Evolutionary conservation across 2,797 vertebrate species (phyloP).

Genomic region (Syngnathus acus): DNA sequence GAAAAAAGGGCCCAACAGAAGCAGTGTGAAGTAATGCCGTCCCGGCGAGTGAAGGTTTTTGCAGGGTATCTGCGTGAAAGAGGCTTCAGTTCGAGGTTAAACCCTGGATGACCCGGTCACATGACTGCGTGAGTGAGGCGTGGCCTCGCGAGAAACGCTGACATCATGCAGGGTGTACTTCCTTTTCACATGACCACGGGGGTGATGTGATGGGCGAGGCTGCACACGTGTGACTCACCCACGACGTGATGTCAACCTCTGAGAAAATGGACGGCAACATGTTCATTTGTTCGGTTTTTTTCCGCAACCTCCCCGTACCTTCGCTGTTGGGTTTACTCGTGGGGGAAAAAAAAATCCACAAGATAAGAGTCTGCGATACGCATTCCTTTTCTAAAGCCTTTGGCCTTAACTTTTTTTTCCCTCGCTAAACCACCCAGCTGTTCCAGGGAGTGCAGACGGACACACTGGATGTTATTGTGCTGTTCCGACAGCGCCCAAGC

Average conservation of each 20-base stretch:
- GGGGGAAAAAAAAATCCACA: not conserved
- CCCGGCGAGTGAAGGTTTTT: not conserved
- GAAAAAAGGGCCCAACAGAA: not conserved
- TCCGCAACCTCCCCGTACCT: not conserved
- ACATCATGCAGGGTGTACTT: constrained; percentile 42
- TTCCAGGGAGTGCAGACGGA: constrained; percentile 41
- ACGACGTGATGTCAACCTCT: constrained; percentile 55
- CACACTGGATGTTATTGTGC: constrained; percentile 51
- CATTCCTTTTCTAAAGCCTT: constrained; percentile 3
- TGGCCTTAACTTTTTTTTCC: constrained; percentile 10
- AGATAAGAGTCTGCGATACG: not conserved
- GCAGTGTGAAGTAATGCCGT: not conserved
- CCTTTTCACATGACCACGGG: constrained; percentile 34
- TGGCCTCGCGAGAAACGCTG: constrained; percentile 27
- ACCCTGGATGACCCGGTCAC: constrained; percentile 16
- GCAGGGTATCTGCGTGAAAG: not conserved
- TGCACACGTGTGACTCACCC: constrained; percentile 48
- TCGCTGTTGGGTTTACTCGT: not conserved
- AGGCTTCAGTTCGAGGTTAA: constrained; percentile 20
- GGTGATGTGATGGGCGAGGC: constrained; percentile 32
- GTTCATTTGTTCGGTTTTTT: not conserved
- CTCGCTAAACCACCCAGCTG: constrained; percentile 46
- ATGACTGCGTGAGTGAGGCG: constrained; percentile 30
- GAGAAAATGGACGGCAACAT: constrained; percentile 49
- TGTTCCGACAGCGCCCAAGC: constrained; percentile 60